Conservation (phyloP, 2,888 invertebrate species). For the Agapostemon virescens region DNA sequence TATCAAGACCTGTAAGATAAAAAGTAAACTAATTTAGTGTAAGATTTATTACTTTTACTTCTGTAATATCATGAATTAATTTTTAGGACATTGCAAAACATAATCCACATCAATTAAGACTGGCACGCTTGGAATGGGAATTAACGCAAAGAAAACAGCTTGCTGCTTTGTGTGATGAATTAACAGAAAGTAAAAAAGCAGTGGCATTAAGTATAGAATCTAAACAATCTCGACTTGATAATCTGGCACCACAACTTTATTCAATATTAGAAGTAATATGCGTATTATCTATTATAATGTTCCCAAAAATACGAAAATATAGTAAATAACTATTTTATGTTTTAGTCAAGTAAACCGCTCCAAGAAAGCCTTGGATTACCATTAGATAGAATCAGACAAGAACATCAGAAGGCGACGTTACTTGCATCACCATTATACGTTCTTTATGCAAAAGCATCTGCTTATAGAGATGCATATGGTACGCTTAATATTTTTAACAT, state of each 20-base stretch:
- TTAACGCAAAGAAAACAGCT: constrained; percentile 92
- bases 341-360: constrained; percentile 91
- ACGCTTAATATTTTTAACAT: constrained; percentile 25
- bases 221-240: constrained; percentile 89
- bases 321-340: constrained; percentile 1
- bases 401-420: constrained; percentile 88
- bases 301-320: not conserved
- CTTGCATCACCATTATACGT: constrained; percentile 92
- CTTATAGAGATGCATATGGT: constrained; percentile 90
- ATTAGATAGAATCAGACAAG: constrained; percentile 89
- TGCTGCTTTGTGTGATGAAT: constrained; percentile 87
- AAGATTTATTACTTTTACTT: not conserved
- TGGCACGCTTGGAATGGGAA: constrained; percentile 96
- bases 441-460: constrained; percentile 91
- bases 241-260: constrained; percentile 89
- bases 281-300: not conserved
- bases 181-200: constrained; percentile 89
- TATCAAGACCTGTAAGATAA: constrained; percentile 85
- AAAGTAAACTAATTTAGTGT: not conserved
- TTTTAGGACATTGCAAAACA: constrained; percentile 85
- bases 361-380: constrained; percentile 93
- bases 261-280: constrained; percentile 84
- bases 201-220: constrained; percentile 88
- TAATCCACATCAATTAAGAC: constrained; percentile 89
- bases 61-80: not conserved